These are phyloP conservation scores for Mercenaria mercenaria DNA, from an alignment of 1,140 invertebrate species.

Conservation along the genomic window DNA sequence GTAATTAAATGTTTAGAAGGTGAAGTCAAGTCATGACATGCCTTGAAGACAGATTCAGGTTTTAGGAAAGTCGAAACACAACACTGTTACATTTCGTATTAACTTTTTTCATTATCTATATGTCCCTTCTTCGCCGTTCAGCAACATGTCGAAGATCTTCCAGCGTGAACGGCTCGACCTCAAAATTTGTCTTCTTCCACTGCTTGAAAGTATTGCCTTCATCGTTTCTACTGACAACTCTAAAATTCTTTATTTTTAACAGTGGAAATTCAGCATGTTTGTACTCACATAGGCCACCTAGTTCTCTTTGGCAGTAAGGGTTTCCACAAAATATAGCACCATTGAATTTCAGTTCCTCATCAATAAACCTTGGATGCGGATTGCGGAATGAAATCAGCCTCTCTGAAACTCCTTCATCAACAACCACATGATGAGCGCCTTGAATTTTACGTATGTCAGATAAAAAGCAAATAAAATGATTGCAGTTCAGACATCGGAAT, in stretches of 20 bases:
- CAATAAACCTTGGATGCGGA: neutral
- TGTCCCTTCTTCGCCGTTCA: neutral
- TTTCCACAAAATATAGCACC: slow-evolving; percentile 56
- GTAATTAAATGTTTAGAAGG: no score
- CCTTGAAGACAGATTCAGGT: no score
- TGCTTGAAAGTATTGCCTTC: slow-evolving; percentile 55
- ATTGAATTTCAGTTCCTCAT: slow-evolving; percentile 62
- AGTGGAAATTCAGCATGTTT: slow-evolving; percentile 69
- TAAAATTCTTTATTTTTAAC: slow-evolving; percentile 72
- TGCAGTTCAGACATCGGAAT: slow-evolving; percentile 74
- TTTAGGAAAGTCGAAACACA: no score
- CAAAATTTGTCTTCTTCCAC: slow-evolving; percentile 71
- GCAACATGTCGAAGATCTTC: slow-evolving; percentile 53
- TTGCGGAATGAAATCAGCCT: slow-evolving; percentile 18
- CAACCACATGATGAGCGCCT: slow-evolving; percentile 71
- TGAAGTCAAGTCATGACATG: no score
- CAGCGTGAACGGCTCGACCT: slow-evolving; percentile 36
- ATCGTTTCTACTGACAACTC: slow-evolving; percentile 63
- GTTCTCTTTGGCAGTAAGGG: slow-evolving; percentile 69
- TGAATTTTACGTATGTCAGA: slow-evolving; percentile 73
- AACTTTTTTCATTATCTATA: neutral
- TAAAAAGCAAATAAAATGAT: slow-evolving; percentile 70
- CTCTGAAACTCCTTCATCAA: slow-evolving; percentile 62
- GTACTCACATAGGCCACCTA: slow-evolving; percentile 73
- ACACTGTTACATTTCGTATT: no score